Evolutionary conservation across 2,888 invertebrate genomes (phyloP), one percentile per base, ranked within the genome.

Genomic region (Protophormia terraenovae): DNA sequence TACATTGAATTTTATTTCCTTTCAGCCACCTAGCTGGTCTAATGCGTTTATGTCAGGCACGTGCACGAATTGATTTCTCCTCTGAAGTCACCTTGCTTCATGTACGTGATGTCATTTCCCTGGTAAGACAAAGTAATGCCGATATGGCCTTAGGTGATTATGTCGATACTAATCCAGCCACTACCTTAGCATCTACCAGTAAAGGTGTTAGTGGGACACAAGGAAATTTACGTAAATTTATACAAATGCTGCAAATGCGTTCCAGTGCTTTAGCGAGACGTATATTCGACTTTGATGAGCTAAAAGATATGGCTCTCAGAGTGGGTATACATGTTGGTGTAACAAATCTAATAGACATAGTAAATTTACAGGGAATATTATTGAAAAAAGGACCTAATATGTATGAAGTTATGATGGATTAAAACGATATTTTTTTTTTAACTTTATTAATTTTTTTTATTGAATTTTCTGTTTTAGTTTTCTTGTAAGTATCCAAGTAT

Each of bases 301-400:
- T 98, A 89, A 95, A 95, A 90, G 95, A 96, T 89, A 94, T 97
- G 73, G 96, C 96, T 29, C 93, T 93, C 88, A 93, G 94, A 7
- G 94, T 95, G 0, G 95, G 95, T 2, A 94, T 98, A 50, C 87
- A 89, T 47, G 88, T 89, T 53, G 91, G 94, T 0, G 93, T 94
- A 0, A 94, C 94, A 64, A 94, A 95, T 86, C 94, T 98, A 64
- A 94, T 98, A 71, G 95, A 95, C 87, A 95, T 95, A 41, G 94
- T 98, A 88, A 98, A 98, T 91, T 94, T 95, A 88, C 97, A 97
- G 91, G 98, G 98, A 10, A 96, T 95, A 93, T 93, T 98, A 86
- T 93, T 98, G 86, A 96, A 97, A 89, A 97, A 97, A 92, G 96
- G 96, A 0, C 94, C 95, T 16, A 95, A 95, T 89, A 93, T 95